A percentile compares a stretch with the other conserved stretches of the same genome.
Evolutionary conservation across 2,888 invertebrate genomes (phyloP).

Genomic region (Seladonia tumulorum): DNA sequence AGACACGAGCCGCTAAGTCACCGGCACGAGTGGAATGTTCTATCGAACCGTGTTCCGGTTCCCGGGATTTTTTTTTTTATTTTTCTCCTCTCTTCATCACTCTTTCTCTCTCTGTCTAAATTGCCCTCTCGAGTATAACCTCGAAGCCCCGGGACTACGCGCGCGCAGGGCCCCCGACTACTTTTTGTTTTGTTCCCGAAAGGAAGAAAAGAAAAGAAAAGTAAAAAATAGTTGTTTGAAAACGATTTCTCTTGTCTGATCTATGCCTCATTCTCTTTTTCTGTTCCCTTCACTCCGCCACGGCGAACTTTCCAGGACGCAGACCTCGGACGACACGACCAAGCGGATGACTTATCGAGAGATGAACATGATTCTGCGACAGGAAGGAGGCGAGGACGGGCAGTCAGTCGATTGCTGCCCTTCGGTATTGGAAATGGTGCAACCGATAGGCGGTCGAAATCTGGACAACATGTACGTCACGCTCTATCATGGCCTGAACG

Average conservation of each 20-base stretch:
- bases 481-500: slow-evolving; percentile 89
- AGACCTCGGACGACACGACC: slow-evolving; percentile 84
- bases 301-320: slow-evolving; percentile 68
- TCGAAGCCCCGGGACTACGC: neutral
- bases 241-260: neutral
- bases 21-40: slow-evolving; percentile 71
- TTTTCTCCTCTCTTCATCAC: neutral
- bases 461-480: slow-evolving; percentile 90
- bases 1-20: slow-evolving; percentile 44
- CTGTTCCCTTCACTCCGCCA: neutral
- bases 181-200: neutral
- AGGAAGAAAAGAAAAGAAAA: neutral
- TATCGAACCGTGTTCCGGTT: slow-evolving; percentile 42
- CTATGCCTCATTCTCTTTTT: neutral
- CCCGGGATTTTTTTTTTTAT: neutral
- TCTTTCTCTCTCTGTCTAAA: neutral
- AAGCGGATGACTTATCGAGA: slow-evolving; percentile 87
- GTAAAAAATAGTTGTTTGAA: neutral
- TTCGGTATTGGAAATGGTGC: slow-evolving; percentile 90
- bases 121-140: neutral
- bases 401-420: slow-evolving; percentile 92
- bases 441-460: slow-evolving; percentile 91
- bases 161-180: too few relatives aligned
- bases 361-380: slow-evolving; percentile 87
- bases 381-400: slow-evolving; percentile 85